Evolutionary conservation across 2,113 vertebrate species (phyloP).

Genomic region (Laterallus jamaicensis): DNA sequence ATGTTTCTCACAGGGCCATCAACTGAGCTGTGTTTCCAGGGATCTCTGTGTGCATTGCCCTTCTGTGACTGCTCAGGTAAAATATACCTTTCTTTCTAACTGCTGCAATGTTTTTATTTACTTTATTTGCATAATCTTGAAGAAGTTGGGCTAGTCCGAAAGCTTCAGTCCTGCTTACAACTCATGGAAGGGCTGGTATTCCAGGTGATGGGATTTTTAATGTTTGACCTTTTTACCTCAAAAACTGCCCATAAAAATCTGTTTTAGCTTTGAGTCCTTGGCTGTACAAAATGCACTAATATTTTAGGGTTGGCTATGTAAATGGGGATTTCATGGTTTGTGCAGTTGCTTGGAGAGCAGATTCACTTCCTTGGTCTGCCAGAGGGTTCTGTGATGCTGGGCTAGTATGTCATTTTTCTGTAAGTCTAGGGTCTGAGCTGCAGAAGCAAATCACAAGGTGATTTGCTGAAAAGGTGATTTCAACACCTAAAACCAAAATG

Average conservation of each 20-base stretch:
- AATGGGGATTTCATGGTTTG: not conserved
- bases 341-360: not conserved
- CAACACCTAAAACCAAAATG: not conserved
- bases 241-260: not conserved
- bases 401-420: not conserved
- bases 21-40: not conserved
- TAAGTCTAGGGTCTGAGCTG: not conserved
- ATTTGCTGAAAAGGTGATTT: not conserved
- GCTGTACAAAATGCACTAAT: not conserved
- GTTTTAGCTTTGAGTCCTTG: not conserved
- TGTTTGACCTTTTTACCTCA: not conserved
- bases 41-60: not conserved
- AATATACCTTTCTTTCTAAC: not conserved
- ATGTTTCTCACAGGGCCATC: not conserved
- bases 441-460: not conserved
- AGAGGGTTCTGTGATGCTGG: not conserved
- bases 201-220: not conserved
- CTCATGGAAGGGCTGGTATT: not conserved
- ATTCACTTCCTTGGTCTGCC: not conserved
- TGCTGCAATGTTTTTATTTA: not conserved
- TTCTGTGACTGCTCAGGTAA: not conserved
- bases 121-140: not conserved
- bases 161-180: not conserved
- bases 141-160: not conserved
- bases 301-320: not conserved